phyloP scores from a whole-genome alignment of 2,113 vertebrate species.

The zebrafish (Danio rerio) region DNA sequence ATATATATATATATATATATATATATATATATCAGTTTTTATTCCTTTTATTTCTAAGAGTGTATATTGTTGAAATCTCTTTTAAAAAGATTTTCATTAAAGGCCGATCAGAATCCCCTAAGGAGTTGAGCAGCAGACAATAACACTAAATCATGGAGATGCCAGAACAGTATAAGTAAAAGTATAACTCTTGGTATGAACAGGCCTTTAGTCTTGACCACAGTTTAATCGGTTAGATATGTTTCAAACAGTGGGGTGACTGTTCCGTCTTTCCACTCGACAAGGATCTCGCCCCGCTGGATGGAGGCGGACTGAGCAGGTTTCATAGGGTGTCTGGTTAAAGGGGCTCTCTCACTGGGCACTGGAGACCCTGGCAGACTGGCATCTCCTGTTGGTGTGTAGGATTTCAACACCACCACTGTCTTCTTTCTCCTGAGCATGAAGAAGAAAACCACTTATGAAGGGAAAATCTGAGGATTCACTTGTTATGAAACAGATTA shows the following conservation, averaged over 20 bases:
- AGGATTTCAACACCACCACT: slow-evolving; percentile 79
- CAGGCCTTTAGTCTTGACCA: too few species aligned
- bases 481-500: not conserved
- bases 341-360: slow-evolving; percentile 69
- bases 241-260: slow-evolving; percentile 84
- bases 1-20: too few species aligned
- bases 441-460: not conserved
- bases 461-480: not conserved
- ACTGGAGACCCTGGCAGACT: slow-evolving; percentile 72
- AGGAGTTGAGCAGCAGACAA: too few species aligned
- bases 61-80: too few species aligned
- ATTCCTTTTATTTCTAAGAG: too few species aligned
- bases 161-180: too few species aligned
- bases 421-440: slow-evolving; percentile 77
- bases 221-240: slow-evolving; percentile 56
- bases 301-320: slow-evolving; percentile 74
- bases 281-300: slow-evolving; percentile 82
- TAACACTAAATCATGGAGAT: too few species aligned
- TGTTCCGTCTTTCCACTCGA: slow-evolving; percentile 86
- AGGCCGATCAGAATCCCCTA: too few species aligned
- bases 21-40: too few species aligned
- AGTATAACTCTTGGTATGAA: too few species aligned
- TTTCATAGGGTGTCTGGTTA: slow-evolving; percentile 71
- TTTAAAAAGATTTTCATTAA: too few species aligned
- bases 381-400: slow-evolving; percentile 62